These are phyloP conservation scores for Pterostichus niger DNA, from an alignment of 2,888 invertebrate species.

Conservation along the genomic window DNA sequence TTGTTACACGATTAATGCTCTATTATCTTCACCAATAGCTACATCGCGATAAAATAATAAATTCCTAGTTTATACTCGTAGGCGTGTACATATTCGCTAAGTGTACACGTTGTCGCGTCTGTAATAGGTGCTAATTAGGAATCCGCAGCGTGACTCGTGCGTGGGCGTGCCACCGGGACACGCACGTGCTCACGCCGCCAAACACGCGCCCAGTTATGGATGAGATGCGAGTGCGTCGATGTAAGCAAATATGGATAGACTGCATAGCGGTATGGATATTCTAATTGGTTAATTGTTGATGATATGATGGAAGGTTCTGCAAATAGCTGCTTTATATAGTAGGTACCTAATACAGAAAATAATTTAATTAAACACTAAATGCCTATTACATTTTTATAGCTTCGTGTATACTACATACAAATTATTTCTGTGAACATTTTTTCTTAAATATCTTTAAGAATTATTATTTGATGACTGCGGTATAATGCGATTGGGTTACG, in stretches of 20 bases:
- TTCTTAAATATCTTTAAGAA: too few relatives aligned
- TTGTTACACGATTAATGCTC: too few relatives aligned
- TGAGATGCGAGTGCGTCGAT: not conserved
- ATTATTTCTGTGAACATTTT: too few relatives aligned
- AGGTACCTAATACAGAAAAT: too few relatives aligned
- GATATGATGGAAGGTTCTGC: too few relatives aligned
- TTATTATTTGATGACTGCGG: too few relatives aligned
- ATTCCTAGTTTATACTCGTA: conserved; percentile 3
- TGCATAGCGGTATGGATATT: not conserved
- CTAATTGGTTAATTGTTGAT: conserved; percentile 22
- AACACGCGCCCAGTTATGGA: conserved; percentile 5
- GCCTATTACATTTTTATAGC: too few relatives aligned
- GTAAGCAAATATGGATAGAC: conserved; percentile 12
- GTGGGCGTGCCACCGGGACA: conserved; percentile 18
- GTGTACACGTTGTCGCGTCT: conserved; percentile 43
- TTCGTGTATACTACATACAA: too few relatives aligned
- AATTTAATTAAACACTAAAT: too few relatives aligned
- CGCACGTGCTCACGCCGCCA: not conserved
- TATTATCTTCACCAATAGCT: too few relatives aligned
- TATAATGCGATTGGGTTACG: too few relatives aligned
- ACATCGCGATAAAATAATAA: not conserved
- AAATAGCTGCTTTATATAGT: too few relatives aligned
- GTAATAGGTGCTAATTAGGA: conserved; percentile 44
- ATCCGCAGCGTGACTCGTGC: conserved; percentile 33
- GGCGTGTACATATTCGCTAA: conserved; percentile 11